phyloP scores from a whole-genome alignment of 2,888 invertebrate genomes.

The Neocrepidodera transversa region DNA sequence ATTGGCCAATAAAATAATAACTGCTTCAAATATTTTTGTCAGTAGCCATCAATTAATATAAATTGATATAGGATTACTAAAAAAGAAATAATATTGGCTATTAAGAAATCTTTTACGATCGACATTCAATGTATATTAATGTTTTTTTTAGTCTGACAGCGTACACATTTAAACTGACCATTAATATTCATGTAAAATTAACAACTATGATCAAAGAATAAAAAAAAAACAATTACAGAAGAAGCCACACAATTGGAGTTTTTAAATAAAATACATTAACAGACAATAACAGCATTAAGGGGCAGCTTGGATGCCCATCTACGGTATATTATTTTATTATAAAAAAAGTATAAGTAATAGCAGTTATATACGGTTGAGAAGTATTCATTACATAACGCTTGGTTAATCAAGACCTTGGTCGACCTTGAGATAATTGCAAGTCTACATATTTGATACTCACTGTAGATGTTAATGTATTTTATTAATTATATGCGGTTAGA shows the following conservation, averaged over 20 bases:
- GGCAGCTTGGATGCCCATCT: background rate
- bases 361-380: conserved; percentile 8
- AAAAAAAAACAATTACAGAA: background rate
- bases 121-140: conserved; percentile 6
- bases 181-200: conserved; percentile 7
- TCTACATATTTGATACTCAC: background rate
- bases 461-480: no score
- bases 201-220: conserved; percentile 4
- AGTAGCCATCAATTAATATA: background rate
- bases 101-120: conserved; percentile 6
- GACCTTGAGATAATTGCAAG: conserved; percentile 20
- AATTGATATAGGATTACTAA: background rate
- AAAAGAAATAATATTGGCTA: background rate
- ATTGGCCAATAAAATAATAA: no score
- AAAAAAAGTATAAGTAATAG: conserved; percentile 9
- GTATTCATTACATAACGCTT: conserved; percentile 24
- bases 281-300: conserved; percentile 12
- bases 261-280: conserved; percentile 1
- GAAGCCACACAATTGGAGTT: conserved; percentile 7
- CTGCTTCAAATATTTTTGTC: no score
- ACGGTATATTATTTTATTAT: background rate
- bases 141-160: background rate
- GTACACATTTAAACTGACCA: conserved; percentile 1
- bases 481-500: background rate
- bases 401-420: conserved; percentile 21